Percentiles rank a stretch among this genome's conserved stretches.
These are phyloP conservation scores for Autographa pulchrina DNA, from an alignment of 2,888 invertebrate genomes.

Conservation along the genomic window DNA sequence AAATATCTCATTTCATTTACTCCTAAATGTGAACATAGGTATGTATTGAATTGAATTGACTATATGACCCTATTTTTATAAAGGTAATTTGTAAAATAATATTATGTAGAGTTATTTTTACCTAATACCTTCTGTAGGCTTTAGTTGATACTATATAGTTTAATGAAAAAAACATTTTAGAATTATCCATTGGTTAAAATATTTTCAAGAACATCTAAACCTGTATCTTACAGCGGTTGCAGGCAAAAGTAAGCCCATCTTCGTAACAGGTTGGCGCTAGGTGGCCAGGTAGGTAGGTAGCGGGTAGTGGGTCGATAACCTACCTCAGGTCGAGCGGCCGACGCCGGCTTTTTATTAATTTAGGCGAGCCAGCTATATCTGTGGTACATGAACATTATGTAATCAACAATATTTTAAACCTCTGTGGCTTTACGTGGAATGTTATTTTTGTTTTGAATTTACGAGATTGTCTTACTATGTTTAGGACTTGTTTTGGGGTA, in stretches of 20 bases:
- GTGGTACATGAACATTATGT: conserved; percentile 16
- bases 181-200: background rate
- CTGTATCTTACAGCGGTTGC: conserved; percentile 37
- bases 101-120: no score
- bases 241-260: conserved; percentile 34
- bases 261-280: conserved; percentile 45
- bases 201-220: background rate
- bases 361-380: conserved; percentile 27
- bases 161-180: no score
- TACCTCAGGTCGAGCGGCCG: conserved; percentile 55
- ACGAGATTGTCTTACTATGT: background rate
- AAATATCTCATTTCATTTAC: no score
- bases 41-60: no score
- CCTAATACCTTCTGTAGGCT: no score
- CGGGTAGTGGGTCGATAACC: conserved; percentile 66
- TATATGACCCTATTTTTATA: no score
- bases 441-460: background rate
- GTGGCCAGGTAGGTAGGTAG: background rate
- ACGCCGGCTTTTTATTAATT: conserved; percentile 48
- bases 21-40: no score
- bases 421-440: background rate
- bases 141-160: no score
- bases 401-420: conserved; percentile 17
- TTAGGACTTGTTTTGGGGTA: background rate
- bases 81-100: no score